phyloP scores from a whole-genome alignment of 2,888 invertebrate genomes.

The Oscheius myriophilus region DNA sequence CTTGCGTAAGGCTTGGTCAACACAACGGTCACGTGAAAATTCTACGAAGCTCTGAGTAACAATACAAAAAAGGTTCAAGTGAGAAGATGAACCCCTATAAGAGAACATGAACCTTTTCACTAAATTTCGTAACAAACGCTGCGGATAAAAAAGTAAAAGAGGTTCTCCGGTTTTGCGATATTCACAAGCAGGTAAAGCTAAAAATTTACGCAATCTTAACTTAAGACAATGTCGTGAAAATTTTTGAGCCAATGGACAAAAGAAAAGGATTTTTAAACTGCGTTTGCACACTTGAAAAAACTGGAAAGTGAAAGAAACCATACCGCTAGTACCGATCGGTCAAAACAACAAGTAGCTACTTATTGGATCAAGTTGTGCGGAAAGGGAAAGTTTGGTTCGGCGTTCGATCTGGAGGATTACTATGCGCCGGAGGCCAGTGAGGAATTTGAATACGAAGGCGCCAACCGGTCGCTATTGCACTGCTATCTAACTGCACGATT shows the following conservation, averaged over 20 bases:
- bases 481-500: constrained; percentile 16
- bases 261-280: not conserved
- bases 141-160: not conserved
- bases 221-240: too few species aligned
- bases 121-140: not conserved
- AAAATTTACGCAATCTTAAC: not conserved
- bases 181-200: too few species aligned
- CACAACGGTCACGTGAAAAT: not conserved
- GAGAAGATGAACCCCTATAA: not conserved
- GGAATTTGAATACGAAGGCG: constrained; percentile 30
- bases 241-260: too few species aligned
- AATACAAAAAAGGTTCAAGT: not conserved
- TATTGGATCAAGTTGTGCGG: not conserved
- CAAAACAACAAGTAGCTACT: too few species aligned
- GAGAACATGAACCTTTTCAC: not conserved
- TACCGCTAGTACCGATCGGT: too few species aligned
- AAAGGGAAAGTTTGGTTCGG: not conserved
- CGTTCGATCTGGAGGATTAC: constrained; percentile 4
- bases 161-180: not conserved
- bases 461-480: constrained; percentile 27
- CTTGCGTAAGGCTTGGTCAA: constrained; percentile 12
- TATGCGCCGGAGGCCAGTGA: constrained; percentile 20
- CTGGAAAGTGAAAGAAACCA: too few species aligned
- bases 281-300: too few species aligned
- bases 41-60: too few species aligned